Evolutionary conservation across 2,888 invertebrate genomes (phyloP).

Genomic region (Drosophila nigritarsus): DNA sequence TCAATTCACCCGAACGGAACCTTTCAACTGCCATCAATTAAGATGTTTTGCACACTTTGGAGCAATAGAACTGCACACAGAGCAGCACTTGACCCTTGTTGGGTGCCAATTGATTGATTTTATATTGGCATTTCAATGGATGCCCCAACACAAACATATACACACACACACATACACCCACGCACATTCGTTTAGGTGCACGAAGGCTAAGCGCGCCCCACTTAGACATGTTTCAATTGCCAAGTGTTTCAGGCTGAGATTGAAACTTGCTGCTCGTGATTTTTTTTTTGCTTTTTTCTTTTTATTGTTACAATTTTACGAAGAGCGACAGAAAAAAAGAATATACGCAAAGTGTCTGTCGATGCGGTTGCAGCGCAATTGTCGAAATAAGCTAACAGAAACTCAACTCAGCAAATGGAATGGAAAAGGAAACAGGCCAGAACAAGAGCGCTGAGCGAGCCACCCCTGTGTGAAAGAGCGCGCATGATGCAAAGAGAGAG

Average conservation of each 20-base stretch:
- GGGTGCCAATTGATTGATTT: slow-evolving; percentile 83
- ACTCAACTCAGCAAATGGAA: slow-evolving; percentile 62
- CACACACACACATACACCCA: neutral
- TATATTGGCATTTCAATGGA: slow-evolving; percentile 81
- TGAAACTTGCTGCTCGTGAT: slow-evolving; percentile 18
- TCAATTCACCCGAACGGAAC: slow-evolving; percentile 40
- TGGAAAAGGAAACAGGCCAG: slow-evolving; percentile 56
- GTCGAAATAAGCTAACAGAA: slow-evolving; percentile 66
- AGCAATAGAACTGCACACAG: slow-evolving; percentile 52
- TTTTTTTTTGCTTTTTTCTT: slow-evolving; percentile 24
- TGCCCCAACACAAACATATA: slow-evolving; percentile 35
- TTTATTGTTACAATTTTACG: slow-evolving; percentile 53
- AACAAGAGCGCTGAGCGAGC: slow-evolving; percentile 25
- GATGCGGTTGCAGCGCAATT: slow-evolving; percentile 77
- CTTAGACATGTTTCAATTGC: slow-evolving; percentile 71
- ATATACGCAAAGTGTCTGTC: slow-evolving; percentile 68
- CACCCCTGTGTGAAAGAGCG: slow-evolving; percentile 58
- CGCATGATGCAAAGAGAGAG: slow-evolving; percentile 28
- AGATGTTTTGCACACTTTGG: slow-evolving; percentile 56
- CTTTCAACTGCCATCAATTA: slow-evolving; percentile 60
- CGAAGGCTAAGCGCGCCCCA: slow-evolving; percentile 40
- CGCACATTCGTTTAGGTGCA: slow-evolving; percentile 11
- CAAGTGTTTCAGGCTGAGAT: slow-evolving; percentile 73
- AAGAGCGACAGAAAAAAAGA: slow-evolving; percentile 49
- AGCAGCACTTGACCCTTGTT: slow-evolving; percentile 82